Evolutionary conservation across 2,797 vertebrate species (phyloP).

Genomic region (Hydrophis major): DNA sequence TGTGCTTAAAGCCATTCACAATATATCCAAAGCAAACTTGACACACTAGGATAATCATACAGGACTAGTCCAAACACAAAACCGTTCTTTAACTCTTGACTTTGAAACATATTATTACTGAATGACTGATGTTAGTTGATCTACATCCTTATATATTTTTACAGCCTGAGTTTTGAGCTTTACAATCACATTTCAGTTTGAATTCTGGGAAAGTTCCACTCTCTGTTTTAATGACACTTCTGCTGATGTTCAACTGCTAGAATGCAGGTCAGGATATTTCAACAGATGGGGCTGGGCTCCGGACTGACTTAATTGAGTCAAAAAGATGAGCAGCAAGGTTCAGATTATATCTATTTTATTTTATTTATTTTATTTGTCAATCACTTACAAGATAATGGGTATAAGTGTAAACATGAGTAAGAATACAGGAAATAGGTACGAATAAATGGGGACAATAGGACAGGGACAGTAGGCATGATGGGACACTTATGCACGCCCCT

Average conservation of each 20-base stretch:
- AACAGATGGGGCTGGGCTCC: not conserved
- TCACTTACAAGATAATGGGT: too few species aligned
- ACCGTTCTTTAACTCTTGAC: not conserved
- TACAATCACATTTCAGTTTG: not conserved
- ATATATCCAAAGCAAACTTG: not conserved
- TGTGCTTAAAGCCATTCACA: not conserved
- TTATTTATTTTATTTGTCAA: too few species aligned
- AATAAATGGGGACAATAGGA: too few species aligned
- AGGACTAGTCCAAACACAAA: not conserved
- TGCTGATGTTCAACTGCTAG: not conserved
- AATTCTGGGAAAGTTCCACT: not conserved
- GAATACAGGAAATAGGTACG: too few species aligned
- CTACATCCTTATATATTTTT: not conserved
- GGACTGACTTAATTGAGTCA: not conserved
- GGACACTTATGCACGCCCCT: too few species aligned
- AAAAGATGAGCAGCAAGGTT: not conserved
- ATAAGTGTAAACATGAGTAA: too few species aligned
- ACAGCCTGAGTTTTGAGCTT: not conserved
- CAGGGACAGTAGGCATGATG: too few species aligned
- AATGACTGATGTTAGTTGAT: not conserved
- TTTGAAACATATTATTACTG: not conserved
- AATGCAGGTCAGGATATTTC: not conserved
- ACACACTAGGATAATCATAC: not conserved
- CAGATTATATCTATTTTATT: not conserved
- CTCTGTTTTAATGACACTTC: not conserved